phyloP scores from a whole-genome alignment of 92 coral and sea anemone species.

The Palythoa grandis region DNA sequence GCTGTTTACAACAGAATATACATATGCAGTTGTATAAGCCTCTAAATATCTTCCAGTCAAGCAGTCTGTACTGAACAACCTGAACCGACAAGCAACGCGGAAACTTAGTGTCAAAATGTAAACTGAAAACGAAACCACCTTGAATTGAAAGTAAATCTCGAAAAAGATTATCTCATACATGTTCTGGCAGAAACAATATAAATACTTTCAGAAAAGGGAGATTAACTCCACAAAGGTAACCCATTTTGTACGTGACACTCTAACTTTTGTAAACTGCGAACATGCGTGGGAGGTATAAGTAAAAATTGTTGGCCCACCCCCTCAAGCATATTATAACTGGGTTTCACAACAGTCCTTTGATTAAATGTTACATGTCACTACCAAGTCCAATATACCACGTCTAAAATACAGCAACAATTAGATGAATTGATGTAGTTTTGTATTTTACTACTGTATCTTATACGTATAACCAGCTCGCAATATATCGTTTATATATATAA shows the following conservation, averaged over 20 bases:
- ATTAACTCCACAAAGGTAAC: too few relatives aligned
- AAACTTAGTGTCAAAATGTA: too few relatives aligned
- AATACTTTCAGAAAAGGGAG: too few relatives aligned
- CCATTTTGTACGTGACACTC: not conserved
- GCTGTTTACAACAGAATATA: too few relatives aligned
- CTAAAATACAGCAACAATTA: not conserved
- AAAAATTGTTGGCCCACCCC: not conserved
- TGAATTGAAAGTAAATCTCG: too few relatives aligned
- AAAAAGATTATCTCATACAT: too few relatives aligned
- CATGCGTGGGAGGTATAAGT: not conserved
- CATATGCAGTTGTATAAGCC: too few relatives aligned
- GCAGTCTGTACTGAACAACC: too few relatives aligned
- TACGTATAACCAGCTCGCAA: not conserved
- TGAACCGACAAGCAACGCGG: too few relatives aligned
- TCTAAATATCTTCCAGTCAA: too few relatives aligned
- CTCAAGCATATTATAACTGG: not conserved
- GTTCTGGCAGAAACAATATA: too few relatives aligned
- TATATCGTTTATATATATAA: not conserved
- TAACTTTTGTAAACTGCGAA: not conserved
- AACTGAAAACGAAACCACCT: too few relatives aligned
- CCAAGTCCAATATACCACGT: not conserved
- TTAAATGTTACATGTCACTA: not conserved
- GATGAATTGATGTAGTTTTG: not conserved
- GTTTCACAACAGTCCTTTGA: conserved; percentile 5
- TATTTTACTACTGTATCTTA: not conserved